Evolutionary conservation across 1,140 invertebrate species (phyloP), one percentile per base, ranked within the genome.

Genomic region (Lepidotrigona ventralis): DNA sequence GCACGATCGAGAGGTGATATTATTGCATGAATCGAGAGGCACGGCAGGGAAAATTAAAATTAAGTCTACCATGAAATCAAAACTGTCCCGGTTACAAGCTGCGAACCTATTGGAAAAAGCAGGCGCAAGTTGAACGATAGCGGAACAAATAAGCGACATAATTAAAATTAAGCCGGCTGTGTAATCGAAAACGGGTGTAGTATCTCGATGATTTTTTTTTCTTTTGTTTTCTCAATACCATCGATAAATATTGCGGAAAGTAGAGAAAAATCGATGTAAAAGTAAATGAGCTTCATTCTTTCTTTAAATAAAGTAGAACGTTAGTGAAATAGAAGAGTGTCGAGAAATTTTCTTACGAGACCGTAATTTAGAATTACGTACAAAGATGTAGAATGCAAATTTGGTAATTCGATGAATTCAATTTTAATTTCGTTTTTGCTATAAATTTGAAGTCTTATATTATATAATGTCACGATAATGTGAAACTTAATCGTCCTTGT

Each of bases 11-110:
- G 21, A 39, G 33, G 33, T 21, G 19, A 69, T 39, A 14, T 69
- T 39, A 21, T 39, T 39, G 66, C 12, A 23, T 33, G 29, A 23
- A 9, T 14, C 33, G 11, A 39, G 21, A n/a, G 64, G 19, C 33
- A 39, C 33, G 39, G 33, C 29, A 21, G 33, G 12, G 29, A 6
- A 69, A 69, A 69, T 69, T 69, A 21, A 23, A 39, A 69, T 69
- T 39, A 69, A 69, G 21, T 39, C 66, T 69, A 69, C 21, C 66
- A 69, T 69, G 66, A 69, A 69, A 69, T 69, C 66, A 39, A 69
- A 69, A 69, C 66, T 39, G 66, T 69, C 21, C 21, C 33, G 21
- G 33, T 39, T 23, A 21, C 66, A 33, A 39, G 3, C 66, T 39
- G 66, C 1, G 21, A 39, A 33, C 5, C 29, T 12, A 33, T 39